Conservation (phyloP, 1,140 invertebrate genomes). For the Drosophila lacteicornis region DNA sequence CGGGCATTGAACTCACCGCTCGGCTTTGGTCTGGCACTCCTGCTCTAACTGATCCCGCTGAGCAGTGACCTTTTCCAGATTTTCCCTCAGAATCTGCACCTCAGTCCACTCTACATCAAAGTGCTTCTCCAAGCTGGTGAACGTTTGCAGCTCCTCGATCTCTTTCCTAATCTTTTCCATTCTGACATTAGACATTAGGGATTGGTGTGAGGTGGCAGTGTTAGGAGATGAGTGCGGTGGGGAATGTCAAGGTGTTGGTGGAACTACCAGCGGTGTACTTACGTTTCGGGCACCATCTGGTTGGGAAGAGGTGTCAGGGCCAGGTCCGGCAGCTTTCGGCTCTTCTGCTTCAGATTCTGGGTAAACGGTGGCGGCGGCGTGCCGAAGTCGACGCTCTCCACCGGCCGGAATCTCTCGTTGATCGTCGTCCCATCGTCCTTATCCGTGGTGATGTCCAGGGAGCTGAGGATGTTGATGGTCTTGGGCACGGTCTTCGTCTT, state of each 20-base stretch:
- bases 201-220: conserved; percentile 6
- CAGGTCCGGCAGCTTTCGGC: conserved; percentile 22
- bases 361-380: not conserved
- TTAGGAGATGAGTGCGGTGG: conserved; percentile 13
- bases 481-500: conserved; percentile 37
- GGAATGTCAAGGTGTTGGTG: not conserved
- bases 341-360: not conserved
- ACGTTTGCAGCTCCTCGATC: conserved; percentile 61
- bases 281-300: conserved; percentile 35
- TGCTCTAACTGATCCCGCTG: conserved; percentile 52
- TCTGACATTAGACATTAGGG: conserved; percentile 15
- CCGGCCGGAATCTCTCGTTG: conserved; percentile 43
- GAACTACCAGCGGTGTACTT: conserved; percentile 20
- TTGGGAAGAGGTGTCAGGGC: conserved; percentile 45
- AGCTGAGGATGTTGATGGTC: conserved; percentile 52
- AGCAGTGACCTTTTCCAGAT: conserved; percentile 32
- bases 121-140: conserved; percentile 70
- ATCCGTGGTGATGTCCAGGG: conserved; percentile 5
- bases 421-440: not conserved
- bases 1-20: conserved; percentile 61
- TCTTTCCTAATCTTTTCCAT: conserved; percentile 55
- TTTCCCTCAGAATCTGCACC: conserved; percentile 41
- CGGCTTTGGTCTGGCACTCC: conserved; percentile 34
- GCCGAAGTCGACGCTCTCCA: conserved; percentile 42
- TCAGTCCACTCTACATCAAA: conserved; percentile 53